phyloP scores from a whole-genome alignment of 2,797 vertebrate genomes.

The Anomalospiza imberbis region DNA sequence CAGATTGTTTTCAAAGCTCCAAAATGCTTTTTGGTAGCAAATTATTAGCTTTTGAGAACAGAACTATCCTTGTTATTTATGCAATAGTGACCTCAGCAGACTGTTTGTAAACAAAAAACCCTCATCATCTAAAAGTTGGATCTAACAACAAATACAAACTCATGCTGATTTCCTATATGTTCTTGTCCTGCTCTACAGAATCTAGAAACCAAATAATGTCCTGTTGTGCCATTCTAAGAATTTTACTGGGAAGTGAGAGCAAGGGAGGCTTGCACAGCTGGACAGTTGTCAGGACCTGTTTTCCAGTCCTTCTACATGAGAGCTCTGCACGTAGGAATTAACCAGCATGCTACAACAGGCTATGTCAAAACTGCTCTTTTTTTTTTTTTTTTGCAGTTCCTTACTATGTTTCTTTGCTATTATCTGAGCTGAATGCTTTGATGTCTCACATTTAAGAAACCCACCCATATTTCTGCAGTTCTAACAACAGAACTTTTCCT shows the following conservation, averaged over 20 bases:
- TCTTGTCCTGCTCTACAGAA: background rate
- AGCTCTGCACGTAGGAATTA: background rate
- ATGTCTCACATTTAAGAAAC: background rate
- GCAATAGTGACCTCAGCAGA: background rate
- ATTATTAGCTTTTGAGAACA: background rate
- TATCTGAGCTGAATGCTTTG: background rate
- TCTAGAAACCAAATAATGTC: background rate
- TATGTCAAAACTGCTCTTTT: background rate
- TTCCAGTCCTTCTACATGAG: rapidly evolving
- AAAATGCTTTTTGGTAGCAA: background rate
- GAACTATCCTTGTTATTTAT: background rate
- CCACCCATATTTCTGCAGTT: background rate
- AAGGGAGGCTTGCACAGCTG: background rate
- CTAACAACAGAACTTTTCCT: background rate
- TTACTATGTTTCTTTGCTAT: background rate
- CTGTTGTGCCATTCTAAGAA: background rate
- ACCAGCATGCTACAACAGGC: rapidly evolving
- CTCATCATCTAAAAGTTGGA: background rate
- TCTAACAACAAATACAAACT: background rate
- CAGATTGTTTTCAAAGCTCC: background rate
- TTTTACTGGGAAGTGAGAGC: background rate
- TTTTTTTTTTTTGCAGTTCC: background rate
- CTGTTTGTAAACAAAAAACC: background rate
- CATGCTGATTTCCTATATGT: background rate
- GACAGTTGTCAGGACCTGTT: background rate